Evolutionary conservation across 2,888 invertebrate species (phyloP), one percentile per base, ranked within the genome.

Genomic region (Tanypteryx hageni): DNA sequence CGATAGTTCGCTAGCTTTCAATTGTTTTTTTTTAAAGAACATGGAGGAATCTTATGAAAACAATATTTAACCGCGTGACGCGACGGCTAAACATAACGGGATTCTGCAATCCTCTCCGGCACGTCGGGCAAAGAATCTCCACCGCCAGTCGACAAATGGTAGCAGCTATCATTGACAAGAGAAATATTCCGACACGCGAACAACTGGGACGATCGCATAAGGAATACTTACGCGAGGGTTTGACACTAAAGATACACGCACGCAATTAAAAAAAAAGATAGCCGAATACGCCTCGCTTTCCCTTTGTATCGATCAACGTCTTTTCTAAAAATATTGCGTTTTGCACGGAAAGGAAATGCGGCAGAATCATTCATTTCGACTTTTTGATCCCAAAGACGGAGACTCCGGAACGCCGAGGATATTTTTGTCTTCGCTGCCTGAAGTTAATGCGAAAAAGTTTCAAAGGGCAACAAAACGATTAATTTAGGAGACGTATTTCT

Each of bases 51-150:
- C 59, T 61, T 59, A 31, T 27, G 86, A 59, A 61, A 86, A 61
- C 58, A 59, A 86, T 61, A 59, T 86, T 86, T 27, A 58, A 86
- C 86, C 61, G 13, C 86, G 31, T 14, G 58, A 84, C 85, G 85
- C 27, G 85, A 22, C 31, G 59, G 59, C 86, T 16, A n/a, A 31
- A n/a, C 16, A 31, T 86, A 86, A 86, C 86, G 86, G 86, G 58
- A 61, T 59, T 86, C 7, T 31, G 86, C 59, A 86, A 27, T 58
- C 59, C 31, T 59, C 56, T 16, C 31, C 86, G 58, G 11, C 86
- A 22, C 61, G 18, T 9, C 13, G 85, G 59, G 58, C 44, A 85
- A 57, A 58, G 57, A 85, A 85, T 57, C 57, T 0, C 84, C 57
- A 85, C 10, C 16, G 5, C 61, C 61, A 61, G 61, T 61, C 14